Evolutionary conservation across 1,140 invertebrate genomes (phyloP).

Genomic region (Drosophila subobscura): DNA sequence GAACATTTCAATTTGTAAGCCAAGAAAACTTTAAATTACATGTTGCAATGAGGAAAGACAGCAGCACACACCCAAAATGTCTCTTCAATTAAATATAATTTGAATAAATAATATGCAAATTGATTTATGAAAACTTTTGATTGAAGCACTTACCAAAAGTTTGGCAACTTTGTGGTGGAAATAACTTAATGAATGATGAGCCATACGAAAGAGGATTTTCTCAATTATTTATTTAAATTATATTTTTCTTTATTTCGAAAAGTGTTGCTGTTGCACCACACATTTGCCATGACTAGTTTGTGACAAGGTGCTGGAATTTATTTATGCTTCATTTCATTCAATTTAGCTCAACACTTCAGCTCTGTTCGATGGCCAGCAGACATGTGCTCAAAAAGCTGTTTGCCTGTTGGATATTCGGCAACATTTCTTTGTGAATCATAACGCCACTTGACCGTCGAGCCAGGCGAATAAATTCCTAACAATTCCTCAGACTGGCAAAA

Average conservation of each 20-base stretch:
- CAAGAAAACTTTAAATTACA: slow-evolving; percentile 40
- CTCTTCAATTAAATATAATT: slow-evolving; percentile 15
- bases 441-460: slow-evolving; percentile 27
- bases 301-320: too few species aligned
- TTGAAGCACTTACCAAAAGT: neutral
- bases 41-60: neutral
- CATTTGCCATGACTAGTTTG: too few species aligned
- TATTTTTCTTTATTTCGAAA: too few species aligned
- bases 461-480: slow-evolving; percentile 27
- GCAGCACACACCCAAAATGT: neutral
- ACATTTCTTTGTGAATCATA: slow-evolving; percentile 34
- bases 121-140: neutral
- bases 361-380: slow-evolving; percentile 4
- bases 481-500: slow-evolving; percentile 28
- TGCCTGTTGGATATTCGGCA: slow-evolving; percentile 27
- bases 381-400: neutral
- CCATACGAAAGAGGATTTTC: neutral
- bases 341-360: slow-evolving; percentile 3
- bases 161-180: slow-evolving; percentile 3
- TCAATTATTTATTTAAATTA: too few species aligned
- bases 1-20: neutral
- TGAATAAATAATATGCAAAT: slow-evolving; percentile 43
- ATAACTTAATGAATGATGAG: slow-evolving; percentile 6
- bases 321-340: neutral
- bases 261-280: too few species aligned